Evolutionary conservation across 2,113 vertebrate species (phyloP).

Genomic region (Cephalopholis sonnerati): DNA sequence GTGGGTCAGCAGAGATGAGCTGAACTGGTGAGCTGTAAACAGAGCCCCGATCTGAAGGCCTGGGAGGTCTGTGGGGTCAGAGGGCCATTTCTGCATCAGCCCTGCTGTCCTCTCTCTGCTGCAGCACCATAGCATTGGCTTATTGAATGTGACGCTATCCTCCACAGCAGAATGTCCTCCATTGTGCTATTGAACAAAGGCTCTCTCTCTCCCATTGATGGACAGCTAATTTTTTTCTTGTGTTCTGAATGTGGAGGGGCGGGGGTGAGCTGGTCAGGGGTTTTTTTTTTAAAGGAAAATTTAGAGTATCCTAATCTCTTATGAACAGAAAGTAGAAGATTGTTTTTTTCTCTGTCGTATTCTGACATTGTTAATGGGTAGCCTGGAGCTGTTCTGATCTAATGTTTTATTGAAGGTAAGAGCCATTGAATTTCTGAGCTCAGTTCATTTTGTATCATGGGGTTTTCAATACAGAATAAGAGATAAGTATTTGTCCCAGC

Average conservation of each 20-base stretch:
- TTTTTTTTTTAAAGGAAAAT: constrained; percentile 34
- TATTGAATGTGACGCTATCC: constrained; percentile 79
- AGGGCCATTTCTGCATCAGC: constrained; percentile 57
- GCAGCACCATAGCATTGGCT: constrained; percentile 62
- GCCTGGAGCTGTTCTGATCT: constrained; percentile 41
- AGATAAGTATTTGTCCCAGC: constrained; percentile 8
- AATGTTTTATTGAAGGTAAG: constrained; percentile 59
- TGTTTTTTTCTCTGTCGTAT: constrained; percentile 27
- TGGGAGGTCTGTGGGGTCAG: constrained; percentile 66
- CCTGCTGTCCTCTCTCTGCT: constrained; percentile 63
- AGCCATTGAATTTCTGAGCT: constrained; percentile 37
- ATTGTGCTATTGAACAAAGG: constrained; percentile 84
- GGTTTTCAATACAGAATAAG: constrained; percentile 26
- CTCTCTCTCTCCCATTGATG: constrained; percentile 75
- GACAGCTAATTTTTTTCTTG: constrained; percentile 63
- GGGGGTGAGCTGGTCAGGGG: constrained; percentile 19
- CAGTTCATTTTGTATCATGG: constrained; percentile 37
- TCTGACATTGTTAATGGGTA: constrained; percentile 35
- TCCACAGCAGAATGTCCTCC: constrained; percentile 80
- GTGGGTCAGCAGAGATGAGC: constrained; percentile 63
- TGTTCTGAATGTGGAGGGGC: constrained; percentile 63
- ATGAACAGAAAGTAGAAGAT: constrained; percentile 24
- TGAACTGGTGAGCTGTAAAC: constrained; percentile 60
- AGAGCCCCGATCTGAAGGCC: constrained; percentile 46
- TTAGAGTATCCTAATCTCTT: constrained; percentile 41